Evolutionary conservation across 2,113 vertebrate species (phyloP), one percentile per base, ranked within the genome.

Genomic region (Pica pica): DNA sequence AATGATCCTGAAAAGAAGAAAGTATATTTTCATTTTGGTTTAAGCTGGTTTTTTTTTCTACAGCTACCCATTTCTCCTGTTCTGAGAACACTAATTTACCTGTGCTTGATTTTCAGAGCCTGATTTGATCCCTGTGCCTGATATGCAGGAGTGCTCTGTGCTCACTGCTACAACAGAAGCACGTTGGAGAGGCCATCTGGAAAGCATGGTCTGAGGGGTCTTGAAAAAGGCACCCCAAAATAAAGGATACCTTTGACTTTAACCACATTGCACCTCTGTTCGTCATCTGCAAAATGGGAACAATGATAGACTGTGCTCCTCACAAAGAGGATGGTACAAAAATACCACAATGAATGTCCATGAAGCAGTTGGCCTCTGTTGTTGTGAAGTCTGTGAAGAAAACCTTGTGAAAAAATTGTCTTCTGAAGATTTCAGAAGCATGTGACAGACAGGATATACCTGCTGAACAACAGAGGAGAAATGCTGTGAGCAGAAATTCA

Each of bases 81-180:
- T 71, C 70, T 41, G 57, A 91, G 57, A 79, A 85, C n/a, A 35
- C 3, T 9, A 59, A 57, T 64, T 64, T 56, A 56, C 0, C 0
- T 27, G n/a, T 60, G 63, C 21, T 55, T 89, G 41, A 39, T 78
- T 82, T 93, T 41, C 10, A 0, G 65, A 46, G 23, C 23, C 23
- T 53, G n/a, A 46, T 67, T 59, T 81, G 64, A 75, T 39, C 33
- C 28, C 42, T 13, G 17, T 37, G 60, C 22, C 69, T 70, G 33
- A 71, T 21, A 70, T 0, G 0, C 53, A 68, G 41, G 8, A 79
- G 75, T 0, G 0, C 53, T 35, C 69, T 18, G 13, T 60, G 56
- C 35, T 89, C 33, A 4, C 33, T 55, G 55, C 30, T 67, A 14
- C 37, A 60, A 56, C 11, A 39, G 20, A 67, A 61, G 33, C 15